phyloP scores from a whole-genome alignment of 2,113 vertebrate species.

The Vulpes ferrilata region DNA sequence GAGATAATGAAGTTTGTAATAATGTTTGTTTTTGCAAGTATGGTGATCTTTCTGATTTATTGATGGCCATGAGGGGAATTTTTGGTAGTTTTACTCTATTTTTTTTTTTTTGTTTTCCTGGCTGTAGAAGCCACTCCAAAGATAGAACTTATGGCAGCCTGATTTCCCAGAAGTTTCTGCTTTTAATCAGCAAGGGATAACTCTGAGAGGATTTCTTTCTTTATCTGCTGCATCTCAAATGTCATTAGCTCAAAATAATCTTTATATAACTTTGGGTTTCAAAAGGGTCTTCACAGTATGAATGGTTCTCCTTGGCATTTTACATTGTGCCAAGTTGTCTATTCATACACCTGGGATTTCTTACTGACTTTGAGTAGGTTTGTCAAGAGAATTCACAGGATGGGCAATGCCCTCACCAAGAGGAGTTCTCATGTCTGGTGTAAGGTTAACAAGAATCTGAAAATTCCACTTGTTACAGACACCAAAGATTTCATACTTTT shows the following conservation, averaged over 20 bases:
- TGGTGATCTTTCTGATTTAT: not conserved
- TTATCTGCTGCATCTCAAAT: not conserved
- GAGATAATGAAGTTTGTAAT: not conserved
- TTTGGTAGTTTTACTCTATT: not conserved
- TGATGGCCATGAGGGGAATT: not conserved
- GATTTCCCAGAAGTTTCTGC: not conserved
- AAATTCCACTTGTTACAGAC: not conserved
- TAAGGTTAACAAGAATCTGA: not conserved
- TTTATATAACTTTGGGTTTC: not conserved
- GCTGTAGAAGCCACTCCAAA: not conserved
- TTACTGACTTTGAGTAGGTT: not conserved
- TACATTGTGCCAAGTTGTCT: not conserved
- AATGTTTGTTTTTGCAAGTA: not conserved
- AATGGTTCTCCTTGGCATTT: not conserved
- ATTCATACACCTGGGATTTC: not conserved
- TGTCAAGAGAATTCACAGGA: not conserved
- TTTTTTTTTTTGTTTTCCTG: not conserved
- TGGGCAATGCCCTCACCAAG: not conserved
- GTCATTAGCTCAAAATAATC: not conserved
- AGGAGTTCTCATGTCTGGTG: not conserved
- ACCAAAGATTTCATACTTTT: not conserved
- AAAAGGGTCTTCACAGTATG: not conserved
- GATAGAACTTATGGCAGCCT: not conserved
- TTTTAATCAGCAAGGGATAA: not conserved
- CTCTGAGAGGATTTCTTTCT: not conserved